Conservation (phyloP, 1,140 invertebrate genomes). For the Hyposmocoma kahamanoa region DNA sequence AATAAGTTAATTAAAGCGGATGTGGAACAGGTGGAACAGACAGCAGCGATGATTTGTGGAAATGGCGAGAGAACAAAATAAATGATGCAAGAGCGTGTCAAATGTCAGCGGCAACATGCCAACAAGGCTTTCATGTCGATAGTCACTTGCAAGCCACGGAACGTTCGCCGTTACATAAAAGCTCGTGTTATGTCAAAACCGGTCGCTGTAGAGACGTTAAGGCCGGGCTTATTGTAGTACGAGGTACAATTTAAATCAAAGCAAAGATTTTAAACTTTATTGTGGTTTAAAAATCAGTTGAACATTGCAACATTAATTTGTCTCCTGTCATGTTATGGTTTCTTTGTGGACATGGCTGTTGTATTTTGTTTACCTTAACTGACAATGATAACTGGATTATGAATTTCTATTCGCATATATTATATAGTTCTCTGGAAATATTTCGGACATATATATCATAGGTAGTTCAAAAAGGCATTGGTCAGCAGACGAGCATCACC, state of each 20-base stretch:
- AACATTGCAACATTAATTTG: not conserved
- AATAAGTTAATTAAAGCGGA: too few species aligned
- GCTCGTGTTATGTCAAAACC: not conserved
- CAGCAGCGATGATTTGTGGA: too few species aligned
- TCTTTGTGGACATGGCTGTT: too few species aligned
- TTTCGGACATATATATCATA: too few species aligned
- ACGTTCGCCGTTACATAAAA: not conserved
- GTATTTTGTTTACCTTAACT: too few species aligned
- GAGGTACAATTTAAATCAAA: not conserved
- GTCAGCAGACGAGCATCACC: constrained; percentile 39
- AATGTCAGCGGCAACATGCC: not conserved
- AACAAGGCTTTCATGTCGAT: constrained; percentile 1
- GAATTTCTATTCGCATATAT: too few species aligned
- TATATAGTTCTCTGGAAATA: too few species aligned
- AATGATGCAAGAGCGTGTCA: constrained; percentile 4
- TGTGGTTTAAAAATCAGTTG: not conserved
- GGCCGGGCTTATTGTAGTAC: not conserved
- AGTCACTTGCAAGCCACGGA: constrained; percentile 1
- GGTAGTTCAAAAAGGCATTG: constrained; percentile 16
- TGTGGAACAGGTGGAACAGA: too few species aligned
- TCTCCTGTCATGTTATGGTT: not conserved
- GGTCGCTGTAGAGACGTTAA: not conserved
- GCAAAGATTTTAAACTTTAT: too few species aligned
- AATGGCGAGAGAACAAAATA: not conserved
- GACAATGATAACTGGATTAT: too few species aligned